phyloP scores from a whole-genome alignment of 2,888 invertebrate genomes.

The Pyrgus malvae region DNA sequence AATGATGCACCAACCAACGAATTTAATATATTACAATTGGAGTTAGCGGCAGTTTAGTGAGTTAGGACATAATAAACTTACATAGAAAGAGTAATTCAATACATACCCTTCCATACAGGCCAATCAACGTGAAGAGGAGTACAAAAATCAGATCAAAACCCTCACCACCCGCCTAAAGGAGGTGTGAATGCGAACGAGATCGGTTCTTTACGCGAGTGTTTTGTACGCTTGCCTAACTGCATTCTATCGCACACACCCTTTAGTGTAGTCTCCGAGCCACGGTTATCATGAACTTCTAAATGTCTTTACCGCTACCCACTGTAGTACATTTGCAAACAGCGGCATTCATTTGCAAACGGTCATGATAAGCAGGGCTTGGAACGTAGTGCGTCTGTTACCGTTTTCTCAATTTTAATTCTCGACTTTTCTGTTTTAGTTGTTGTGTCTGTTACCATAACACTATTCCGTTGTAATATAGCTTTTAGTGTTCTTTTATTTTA shows the following conservation, averaged over 20 bases:
- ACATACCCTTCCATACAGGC: constrained; percentile 85
- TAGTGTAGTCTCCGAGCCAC: constrained; percentile 49
- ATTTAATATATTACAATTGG: background rate
- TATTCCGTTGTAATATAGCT: constrained; percentile 31
- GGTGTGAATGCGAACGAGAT: constrained; percentile 85
- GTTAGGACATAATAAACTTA: too few relatives aligned
- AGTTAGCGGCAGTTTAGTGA: background rate
- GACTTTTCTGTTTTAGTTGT: constrained; percentile 52
- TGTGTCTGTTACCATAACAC: constrained; percentile 43
- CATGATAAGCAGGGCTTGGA: constrained; percentile 55
- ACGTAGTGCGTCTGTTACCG: constrained; percentile 55
- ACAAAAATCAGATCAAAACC: constrained; percentile 99
- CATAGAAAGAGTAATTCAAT: constrained; percentile 48
- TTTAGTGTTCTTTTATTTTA: constrained; percentile 26
- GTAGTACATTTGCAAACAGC: background rate
- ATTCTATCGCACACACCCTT: constrained; percentile 59
- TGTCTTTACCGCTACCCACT: background rate
- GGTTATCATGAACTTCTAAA: constrained; percentile 41
- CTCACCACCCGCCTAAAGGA: constrained; percentile 99
- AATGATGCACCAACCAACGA: constrained; percentile 30
- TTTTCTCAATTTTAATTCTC: constrained; percentile 42
- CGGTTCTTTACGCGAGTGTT: constrained; percentile 62
- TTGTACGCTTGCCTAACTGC: constrained; percentile 74
- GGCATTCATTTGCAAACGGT: constrained; percentile 16
- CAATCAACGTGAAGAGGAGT: constrained; percentile 99